Base-by-base conservation (phyloP, 2,888 invertebrate genomes). In the Folsomia manolachei region DNA sequence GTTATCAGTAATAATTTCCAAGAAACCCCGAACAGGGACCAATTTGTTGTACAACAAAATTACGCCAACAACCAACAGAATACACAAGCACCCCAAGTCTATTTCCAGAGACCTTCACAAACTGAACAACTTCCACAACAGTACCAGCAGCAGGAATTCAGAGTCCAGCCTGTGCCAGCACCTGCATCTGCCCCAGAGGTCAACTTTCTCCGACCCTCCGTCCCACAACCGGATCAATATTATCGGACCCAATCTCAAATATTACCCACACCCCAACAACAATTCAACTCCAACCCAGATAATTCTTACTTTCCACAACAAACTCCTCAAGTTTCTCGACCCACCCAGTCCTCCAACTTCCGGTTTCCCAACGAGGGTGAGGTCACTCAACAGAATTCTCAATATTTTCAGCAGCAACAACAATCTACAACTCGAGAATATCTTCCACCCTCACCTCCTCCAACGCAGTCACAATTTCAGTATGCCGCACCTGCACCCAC, bases 61-160 rank as follows among this genome's bases (percentile, higher is more conserved):
- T 64, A 27, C 25, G 61, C 24, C 60, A 18, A 24, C 4, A 2
- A 19, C 19, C n/a, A 11, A n/a, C 68, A 39, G 56, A 19, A 68
- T 21, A 21, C 66, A 23, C 51, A 51, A 52, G n/a, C 24, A 14
- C 67, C 56, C 7, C 24, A 67, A 25, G 7, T 26, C 2, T 68
- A n/a, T 4, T 67, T 21, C 19, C 67, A 52, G 25, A 23, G 7
- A 23, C 63, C 24, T 26, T 63, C 24, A 19, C 26, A 63, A 63
- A 19, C 21, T 1, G 25, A 14, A 9, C 27, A 66, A n/a, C 18
- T 27, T 4, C 2, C 60, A 51, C 66, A 51, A 24, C 73, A 70
- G 63, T 39, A 18, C 1, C 56, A 67, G 52, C 72, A 72, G 65
- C 71, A 68, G 39, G 69, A 74, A 51, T 67, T 27, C 27, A 62